Evolutionary conservation across 2,113 vertebrate genomes (phyloP).

Genomic region (Mesembrinibis cayennensis): DNA sequence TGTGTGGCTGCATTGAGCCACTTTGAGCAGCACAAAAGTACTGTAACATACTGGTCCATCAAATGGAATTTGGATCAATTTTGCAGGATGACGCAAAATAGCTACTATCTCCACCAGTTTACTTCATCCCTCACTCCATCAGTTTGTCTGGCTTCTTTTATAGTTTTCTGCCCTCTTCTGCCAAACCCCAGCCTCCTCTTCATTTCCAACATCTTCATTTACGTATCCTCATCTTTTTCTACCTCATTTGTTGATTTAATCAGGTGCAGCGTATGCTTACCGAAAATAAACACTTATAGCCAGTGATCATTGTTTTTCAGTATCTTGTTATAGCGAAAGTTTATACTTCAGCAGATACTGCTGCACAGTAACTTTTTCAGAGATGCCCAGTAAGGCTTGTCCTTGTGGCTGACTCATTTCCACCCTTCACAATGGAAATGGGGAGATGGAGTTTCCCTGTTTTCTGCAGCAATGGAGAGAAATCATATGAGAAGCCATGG

Average conservation of each 20-base stretch:
- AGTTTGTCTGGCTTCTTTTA: not conserved
- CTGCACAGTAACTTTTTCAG: not conserved
- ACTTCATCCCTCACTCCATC: not conserved
- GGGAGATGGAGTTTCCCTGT: not conserved
- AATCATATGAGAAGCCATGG: not conserved
- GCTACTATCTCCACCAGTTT: not conserved
- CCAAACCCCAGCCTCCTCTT: not conserved
- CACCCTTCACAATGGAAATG: not conserved
- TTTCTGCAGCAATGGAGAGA: not conserved
- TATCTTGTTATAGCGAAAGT: not conserved
- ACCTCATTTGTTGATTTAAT: not conserved
- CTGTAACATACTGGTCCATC: not conserved
- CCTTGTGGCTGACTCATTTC: not conserved
- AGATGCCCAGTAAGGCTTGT: not conserved
- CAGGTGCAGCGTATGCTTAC: not conserved
- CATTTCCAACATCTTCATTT: not conserved
- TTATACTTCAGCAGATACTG: not conserved
- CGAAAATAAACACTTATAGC: not conserved
- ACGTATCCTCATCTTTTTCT: not conserved
- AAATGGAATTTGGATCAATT: not conserved
- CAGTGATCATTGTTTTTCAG: not conserved
- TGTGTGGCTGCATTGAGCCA: not conserved
- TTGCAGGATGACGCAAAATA: not conserved
- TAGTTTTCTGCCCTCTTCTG: not conserved
- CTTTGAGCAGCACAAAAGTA: not conserved